Evolutionary conservation across 1,140 invertebrate species (phyloP).

Genomic region (Oscheius sp.): DNA sequence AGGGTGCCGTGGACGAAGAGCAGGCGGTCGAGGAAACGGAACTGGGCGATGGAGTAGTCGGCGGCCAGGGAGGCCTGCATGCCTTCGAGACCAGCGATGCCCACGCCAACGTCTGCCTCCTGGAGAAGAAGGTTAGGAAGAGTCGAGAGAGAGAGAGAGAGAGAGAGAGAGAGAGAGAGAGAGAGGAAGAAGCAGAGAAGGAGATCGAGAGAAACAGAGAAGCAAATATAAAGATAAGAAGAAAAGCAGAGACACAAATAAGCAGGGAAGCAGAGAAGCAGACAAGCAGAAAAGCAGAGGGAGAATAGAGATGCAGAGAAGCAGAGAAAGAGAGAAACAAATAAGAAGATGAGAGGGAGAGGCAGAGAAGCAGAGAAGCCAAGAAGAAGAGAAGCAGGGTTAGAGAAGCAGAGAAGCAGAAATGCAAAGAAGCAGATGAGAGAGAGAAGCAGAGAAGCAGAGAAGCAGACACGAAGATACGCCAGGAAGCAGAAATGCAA

Average conservation of each 20-base stretch:
- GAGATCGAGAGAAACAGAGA: too few species aligned
- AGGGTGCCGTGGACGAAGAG: conserved; percentile 96
- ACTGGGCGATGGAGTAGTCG: conserved; percentile 73
- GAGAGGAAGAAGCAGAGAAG: neutral
- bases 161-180: neutral
- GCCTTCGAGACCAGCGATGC: conserved; percentile 94
- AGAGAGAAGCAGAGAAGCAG: too few species aligned
- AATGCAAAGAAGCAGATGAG: too few species aligned
- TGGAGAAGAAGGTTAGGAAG: neutral
- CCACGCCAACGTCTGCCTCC: conserved; percentile 77
- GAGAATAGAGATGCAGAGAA: too few species aligned
- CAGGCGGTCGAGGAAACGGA: conserved; percentile 69
- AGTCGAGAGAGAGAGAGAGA: too few species aligned
- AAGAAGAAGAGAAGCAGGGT: too few species aligned
- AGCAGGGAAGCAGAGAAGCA: too few species aligned
- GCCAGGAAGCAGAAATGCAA: neutral
- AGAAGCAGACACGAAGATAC: neutral
- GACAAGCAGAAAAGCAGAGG: too few species aligned
- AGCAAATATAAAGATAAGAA: neutral
- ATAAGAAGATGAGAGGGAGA: too few species aligned
- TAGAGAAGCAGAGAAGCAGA: too few species aligned
- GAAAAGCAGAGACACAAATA: neutral
- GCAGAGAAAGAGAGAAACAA: too few species aligned
- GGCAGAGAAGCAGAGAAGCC: too few species aligned
- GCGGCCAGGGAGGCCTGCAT: conserved; percentile 94